phyloP scores from a whole-genome alignment of 2,113 vertebrate genomes.

The Bombycilla garrulus region DNA sequence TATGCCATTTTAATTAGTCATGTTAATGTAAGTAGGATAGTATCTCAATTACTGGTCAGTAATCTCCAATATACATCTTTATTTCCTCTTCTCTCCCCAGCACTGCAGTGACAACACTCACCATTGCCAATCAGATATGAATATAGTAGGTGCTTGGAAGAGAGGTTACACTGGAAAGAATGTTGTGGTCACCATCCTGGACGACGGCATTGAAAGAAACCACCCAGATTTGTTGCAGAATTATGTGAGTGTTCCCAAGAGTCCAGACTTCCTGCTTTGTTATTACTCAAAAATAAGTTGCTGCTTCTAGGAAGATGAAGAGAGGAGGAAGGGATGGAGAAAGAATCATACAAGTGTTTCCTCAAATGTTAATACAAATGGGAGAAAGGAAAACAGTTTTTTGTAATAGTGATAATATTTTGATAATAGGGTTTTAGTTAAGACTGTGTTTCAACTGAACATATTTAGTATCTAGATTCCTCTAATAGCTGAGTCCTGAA shows the following conservation, averaged over 20 bases:
- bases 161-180: conserved; percentile 96
- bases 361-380: neutral
- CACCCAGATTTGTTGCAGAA: conserved; percentile 96
- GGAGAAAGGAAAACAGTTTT: neutral
- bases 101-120: conserved; percentile 95
- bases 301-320: neutral
- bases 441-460: neutral
- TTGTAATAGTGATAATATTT: too few species aligned
- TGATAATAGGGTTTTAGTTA: neutral
- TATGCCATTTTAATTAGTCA: neutral
- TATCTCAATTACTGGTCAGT: neutral
- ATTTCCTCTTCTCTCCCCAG: conserved; percentile 67
- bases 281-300: neutral
- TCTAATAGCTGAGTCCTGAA: neutral
- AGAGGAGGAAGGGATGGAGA: neutral
- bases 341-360: neutral
- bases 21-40: neutral
- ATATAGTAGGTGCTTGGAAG: conserved; percentile 98
- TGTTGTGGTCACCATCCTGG: conserved; percentile 95
- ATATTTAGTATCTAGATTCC: neutral
- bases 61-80: neutral
- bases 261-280: neutral
- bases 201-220: conserved; percentile 96
- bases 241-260: conserved; percentile 84
- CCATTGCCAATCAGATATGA: conserved; percentile 98